Base-by-base conservation (phyloP, 2,113 vertebrate genomes). In the Herpailurus yagouaroundi region DNA sequence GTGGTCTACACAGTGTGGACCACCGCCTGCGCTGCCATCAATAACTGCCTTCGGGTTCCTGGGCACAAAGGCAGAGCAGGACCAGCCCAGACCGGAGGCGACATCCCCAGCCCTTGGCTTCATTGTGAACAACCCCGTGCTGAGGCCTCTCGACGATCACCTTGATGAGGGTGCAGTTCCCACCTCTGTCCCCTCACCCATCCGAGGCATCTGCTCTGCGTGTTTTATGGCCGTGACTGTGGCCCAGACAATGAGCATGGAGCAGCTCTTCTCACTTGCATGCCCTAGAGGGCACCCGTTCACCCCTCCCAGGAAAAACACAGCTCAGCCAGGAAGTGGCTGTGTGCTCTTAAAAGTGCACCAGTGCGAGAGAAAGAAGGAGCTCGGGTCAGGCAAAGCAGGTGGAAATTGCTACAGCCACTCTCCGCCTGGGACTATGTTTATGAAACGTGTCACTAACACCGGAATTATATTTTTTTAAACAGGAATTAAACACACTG, bases 221-320 rank as follows among this genome's bases (percentile, higher is more conserved):
- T 18, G 14, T 6, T 33, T 27, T 45, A 15, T 3, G 52, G 64
- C 50, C 11, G 23, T 7, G 15, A 4, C 38, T 8, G 19, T 41
- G n/a, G 16, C 45, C 60, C 31, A 10, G n/a, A n/a, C 27, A 31
- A 5, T 2, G 74, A 77, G n/a, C 5, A 1, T 1, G 18, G 25
- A 74, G 66, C 29, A 10, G n/a, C 69, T 38, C 36, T 91, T 92
- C 66, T 85, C 77, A 23, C 21, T 91, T 86, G 83, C 55, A 0
- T 73, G 77, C 91, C 76, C 74, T 91, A 96, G 88, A 89, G 89
- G 89, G 77, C 89, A 79, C 45, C 73, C 38, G 10, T 86, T 68
- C 80, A 38, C 25, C 33, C 60, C n/a, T 95, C 13, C 23, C 38
- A 0, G 63, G 45, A 74, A 52, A 50, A 77, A 36, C 83, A 5